These are phyloP conservation scores for Rhyacophila evoluta DNA, from an alignment of 2,888 invertebrate genomes.

Conservation along the genomic window DNA sequence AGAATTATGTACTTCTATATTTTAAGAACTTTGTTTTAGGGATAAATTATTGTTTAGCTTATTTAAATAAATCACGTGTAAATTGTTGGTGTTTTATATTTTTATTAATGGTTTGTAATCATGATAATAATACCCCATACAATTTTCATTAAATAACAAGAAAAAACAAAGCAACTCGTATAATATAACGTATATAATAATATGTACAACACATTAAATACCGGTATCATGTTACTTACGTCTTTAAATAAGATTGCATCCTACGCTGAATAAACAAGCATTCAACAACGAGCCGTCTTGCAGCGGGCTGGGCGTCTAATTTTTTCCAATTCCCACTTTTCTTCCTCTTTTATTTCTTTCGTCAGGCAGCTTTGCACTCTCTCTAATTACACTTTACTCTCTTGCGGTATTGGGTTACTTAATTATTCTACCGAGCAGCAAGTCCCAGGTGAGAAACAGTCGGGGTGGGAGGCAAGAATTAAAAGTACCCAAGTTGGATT, in stretches of 20 bases:
- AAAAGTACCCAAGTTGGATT: neutral
- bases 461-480: slow-evolving; percentile 1
- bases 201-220: too few relatives aligned
- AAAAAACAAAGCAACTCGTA: too few relatives aligned
- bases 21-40: too few relatives aligned
- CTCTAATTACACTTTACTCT: slow-evolving; percentile 51
- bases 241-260: neutral
- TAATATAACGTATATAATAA: too few relatives aligned
- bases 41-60: too few relatives aligned
- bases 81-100: too few relatives aligned
- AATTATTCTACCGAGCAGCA: slow-evolving; percentile 49
- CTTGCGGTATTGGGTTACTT: slow-evolving; percentile 51
- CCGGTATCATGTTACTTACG: too few relatives aligned
- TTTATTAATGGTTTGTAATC: too few relatives aligned
- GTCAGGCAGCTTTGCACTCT: slow-evolving; percentile 45
- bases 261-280: neutral
- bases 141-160: too few relatives aligned
- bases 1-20: too few relatives aligned
- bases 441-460: slow-evolving; percentile 17
- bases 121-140: too few relatives aligned
- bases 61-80: too few relatives aligned
- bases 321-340: slow-evolving; percentile 6
- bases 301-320: neutral
- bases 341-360: slow-evolving; percentile 29
- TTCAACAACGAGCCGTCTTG: neutral